These are phyloP conservation scores for Andrena bucephala DNA, from an alignment of 2,888 invertebrate species.

Conservation along the genomic window DNA sequence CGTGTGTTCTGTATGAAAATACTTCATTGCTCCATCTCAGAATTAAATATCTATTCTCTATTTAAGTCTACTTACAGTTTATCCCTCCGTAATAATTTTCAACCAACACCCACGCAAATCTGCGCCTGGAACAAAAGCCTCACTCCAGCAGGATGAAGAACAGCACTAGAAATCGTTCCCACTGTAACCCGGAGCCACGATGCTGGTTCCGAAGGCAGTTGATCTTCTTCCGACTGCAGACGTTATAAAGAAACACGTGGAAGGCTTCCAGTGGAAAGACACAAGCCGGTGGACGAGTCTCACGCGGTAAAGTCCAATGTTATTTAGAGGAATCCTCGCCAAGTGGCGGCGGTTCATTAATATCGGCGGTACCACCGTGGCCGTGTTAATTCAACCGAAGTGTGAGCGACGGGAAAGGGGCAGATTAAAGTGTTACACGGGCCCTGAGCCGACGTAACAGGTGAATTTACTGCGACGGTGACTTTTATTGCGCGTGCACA, in stretches of 20 bases:
- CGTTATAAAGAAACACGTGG: not conserved
- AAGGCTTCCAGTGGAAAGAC: not conserved
- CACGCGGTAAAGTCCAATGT: not conserved
- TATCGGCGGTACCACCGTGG: slow-evolving; percentile 31
- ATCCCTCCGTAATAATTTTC: too few species aligned
- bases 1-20: too few species aligned
- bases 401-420: slow-evolving; percentile 25
- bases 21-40: too few species aligned
- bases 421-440: slow-evolving; percentile 51
- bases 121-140: too few species aligned
- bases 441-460: slow-evolving; percentile 47
- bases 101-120: too few species aligned
- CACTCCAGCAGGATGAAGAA: too few species aligned
- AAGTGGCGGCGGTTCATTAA: slow-evolving; percentile 22
- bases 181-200: too few species aligned
- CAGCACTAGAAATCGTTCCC: too few species aligned
- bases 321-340: slow-evolving; percentile 10
- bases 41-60: too few species aligned
- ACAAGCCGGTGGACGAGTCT: not conserved
- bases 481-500: slow-evolving; percentile 53
- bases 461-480: slow-evolving; percentile 53
- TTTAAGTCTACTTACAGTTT: too few species aligned
- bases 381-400: slow-evolving; percentile 41
- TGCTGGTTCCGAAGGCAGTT: too few species aligned
- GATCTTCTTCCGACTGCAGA: too few species aligned